Conservation (phyloP, 2,113 vertebrate genomes). For the Chloebia gouldiae region DNA sequence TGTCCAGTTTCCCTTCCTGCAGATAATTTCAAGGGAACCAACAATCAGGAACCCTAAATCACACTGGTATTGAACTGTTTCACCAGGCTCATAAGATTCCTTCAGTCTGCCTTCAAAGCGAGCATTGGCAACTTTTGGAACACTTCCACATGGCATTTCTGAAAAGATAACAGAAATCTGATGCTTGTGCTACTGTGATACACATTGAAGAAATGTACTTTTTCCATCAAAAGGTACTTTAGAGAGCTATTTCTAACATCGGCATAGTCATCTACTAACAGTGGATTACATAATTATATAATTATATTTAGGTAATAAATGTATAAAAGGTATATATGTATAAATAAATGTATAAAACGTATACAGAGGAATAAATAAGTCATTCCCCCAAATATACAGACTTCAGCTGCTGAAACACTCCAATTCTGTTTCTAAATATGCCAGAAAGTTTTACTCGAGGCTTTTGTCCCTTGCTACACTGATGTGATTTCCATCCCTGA, state of each 20-base stretch:
- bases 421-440: not conserved
- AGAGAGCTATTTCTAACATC: not conserved
- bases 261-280: not conserved
- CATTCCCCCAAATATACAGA: not conserved
- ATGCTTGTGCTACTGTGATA: not conserved
- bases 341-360: no score
- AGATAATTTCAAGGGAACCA: constrained; percentile 21
- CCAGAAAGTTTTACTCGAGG: not conserved
- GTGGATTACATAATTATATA: not conserved
- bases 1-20: constrained; percentile 52
- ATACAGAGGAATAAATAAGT: not conserved
- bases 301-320: not conserved
- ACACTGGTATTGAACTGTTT: constrained; percentile 34
- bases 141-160: constrained; percentile 10
- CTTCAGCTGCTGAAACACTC: not conserved
- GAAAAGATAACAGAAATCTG: not conserved
- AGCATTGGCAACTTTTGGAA: constrained; percentile 24
- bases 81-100: not conserved
- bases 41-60: not conserved
- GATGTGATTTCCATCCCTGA: not conserved
- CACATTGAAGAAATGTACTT: not conserved
- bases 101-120: not conserved
- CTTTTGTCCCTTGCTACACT: not conserved
- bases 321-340: not conserved
- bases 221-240: not conserved